Base-by-base conservation (phyloP, 2,113 vertebrate species). In the Trinectes maculatus region DNA sequence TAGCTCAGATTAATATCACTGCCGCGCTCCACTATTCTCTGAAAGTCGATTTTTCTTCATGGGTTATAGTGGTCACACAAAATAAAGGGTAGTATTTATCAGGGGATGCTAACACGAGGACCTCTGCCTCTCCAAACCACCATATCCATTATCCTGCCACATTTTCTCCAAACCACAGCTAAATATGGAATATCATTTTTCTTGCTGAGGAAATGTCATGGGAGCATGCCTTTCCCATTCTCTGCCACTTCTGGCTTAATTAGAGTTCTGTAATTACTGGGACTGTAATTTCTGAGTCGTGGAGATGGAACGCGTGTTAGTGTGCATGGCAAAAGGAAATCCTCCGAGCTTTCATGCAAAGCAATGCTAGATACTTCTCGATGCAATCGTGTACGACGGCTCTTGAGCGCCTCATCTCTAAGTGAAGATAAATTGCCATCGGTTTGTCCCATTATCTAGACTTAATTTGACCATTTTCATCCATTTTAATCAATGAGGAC, bases 161-260 rank as follows among this genome's bases (percentile, higher is more conserved):
- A 64, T 72, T 77, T 87, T 85, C 79, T 88, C 81, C 74, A 69
- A 86, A 83, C 79, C 71, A 55, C 37, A 42, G 77, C 87, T 88
- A 90, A 89, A 89, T 87, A 85, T 87, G 82, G 83, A 87, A 76
- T 77, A 84, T 80, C 62, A 87, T 89, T 89, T 89, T 87, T 91
- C 86, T 87, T 84, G 80, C 70, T 68, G 84, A 69, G 77, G 82
- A 91, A 89, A 89, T 90, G 87, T 89, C 87, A 88, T 73, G 86
- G 88, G 88, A 89, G 82, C 49, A 51, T 75, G 80, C 79, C 84
- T 89, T 80, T 83, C 65, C 79, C 67, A 67, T 81, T 86, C 57
- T 80, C 69, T 74, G 69, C 80, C 70, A 85, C 75, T 83, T 73
- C 65, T 68, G 66, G 22, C 65, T 89, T 89, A 89, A 89, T 89